Conservation (phyloP, 2,888 invertebrate genomes). For the Watsonalla binaria region DNA sequence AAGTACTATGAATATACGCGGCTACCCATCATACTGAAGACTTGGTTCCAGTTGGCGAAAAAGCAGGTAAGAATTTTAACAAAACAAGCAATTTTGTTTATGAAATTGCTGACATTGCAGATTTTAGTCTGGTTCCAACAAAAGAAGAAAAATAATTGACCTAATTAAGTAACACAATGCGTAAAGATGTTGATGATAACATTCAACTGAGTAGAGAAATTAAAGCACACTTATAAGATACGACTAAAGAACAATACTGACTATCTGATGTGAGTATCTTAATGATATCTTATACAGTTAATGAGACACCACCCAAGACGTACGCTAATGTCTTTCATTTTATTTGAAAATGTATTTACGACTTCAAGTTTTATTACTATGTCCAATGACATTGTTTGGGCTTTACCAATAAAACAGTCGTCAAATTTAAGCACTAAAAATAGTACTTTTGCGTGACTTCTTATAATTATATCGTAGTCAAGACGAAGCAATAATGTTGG, state of each 20-base stretch:
- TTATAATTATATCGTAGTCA: background rate
- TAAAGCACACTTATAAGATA: background rate
- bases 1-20: conserved; percentile 91
- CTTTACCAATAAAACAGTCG: background rate
- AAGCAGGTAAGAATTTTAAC: conserved; percentile 84
- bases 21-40: conserved; percentile 92
- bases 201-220: background rate
- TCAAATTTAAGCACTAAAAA: background rate
- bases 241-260: background rate
- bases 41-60: conserved; percentile 96
- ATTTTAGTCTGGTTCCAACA: background rate
- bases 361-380: background rate
- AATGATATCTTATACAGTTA: conserved; percentile 5
- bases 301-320: conserved; percentile 1
- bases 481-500: background rate
- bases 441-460: background rate
- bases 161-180: background rate
- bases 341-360: background rate
- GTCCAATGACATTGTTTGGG: background rate
- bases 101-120: background rate
- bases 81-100: background rate
- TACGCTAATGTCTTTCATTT: background rate
- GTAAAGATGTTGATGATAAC: background rate
- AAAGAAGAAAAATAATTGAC: background rate
- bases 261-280: conserved; percentile 4